Percentiles rank a stretch among this genome's conserved stretches.
Conservation (phyloP, 2,113 vertebrate species). For the Otus sunia region DNA sequence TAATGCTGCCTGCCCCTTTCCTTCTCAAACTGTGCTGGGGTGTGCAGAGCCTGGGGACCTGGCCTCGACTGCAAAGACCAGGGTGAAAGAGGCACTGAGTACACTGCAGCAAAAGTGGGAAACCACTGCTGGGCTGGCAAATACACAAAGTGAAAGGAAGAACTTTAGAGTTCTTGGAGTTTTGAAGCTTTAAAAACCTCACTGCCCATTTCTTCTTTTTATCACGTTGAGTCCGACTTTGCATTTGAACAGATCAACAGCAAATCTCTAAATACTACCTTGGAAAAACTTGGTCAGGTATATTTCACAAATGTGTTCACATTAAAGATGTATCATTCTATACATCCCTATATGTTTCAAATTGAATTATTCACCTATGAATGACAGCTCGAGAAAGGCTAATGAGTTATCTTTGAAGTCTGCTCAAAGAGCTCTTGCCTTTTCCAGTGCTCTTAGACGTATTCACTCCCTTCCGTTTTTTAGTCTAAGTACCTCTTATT, state of each 20-base stretch:
- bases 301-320: neutral
- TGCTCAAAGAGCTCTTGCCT: neutral
- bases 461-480: neutral
- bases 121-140: fast-evolving
- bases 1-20: neutral
- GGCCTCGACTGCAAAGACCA: fast-evolving
- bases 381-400: neutral
- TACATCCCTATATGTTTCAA: neutral
- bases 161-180: neutral
- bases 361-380: neutral
- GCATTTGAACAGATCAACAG: neutral
- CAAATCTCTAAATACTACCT: neutral
- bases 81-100: neutral
- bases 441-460: neutral
- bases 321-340: neutral
- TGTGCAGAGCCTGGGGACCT: neutral
- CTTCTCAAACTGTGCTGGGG: neutral
- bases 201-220: neutral
- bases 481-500: neutral
- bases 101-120: neutral
- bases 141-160: neutral
- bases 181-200: neutral
- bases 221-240: neutral
- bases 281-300: neutral
- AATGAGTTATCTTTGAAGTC: neutral